phyloP scores from a whole-genome alignment of 2,888 invertebrate genomes.

The Anthophora plumipes region DNA sequence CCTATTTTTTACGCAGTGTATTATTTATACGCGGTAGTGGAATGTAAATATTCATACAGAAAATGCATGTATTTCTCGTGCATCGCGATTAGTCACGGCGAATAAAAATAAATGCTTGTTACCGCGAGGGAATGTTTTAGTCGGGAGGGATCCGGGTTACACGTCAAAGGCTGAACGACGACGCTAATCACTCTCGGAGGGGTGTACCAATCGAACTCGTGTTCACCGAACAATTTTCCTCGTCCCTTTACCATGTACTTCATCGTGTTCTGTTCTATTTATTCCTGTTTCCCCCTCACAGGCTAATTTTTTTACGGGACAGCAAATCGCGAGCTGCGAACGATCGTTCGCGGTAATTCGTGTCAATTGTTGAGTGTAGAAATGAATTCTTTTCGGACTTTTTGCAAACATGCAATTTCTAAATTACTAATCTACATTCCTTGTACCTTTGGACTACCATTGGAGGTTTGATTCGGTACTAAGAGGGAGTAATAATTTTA shows the following conservation, averaged over 20 bases:
- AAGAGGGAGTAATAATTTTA: too few species aligned
- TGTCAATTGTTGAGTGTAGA: slow-evolving; percentile 38
- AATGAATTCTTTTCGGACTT: too few species aligned
- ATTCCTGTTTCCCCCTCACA: background rate
- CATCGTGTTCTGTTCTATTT: background rate
- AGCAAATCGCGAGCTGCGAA: background rate
- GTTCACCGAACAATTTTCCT: slow-evolving; percentile 18
- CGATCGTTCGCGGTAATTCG: slow-evolving; percentile 5
- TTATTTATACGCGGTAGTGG: slow-evolving; percentile 62
- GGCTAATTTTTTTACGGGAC: slow-evolving; percentile 15
- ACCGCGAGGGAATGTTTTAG: slow-evolving; percentile 36
- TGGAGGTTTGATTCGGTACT: too few species aligned
- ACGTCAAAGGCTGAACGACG: slow-evolving; percentile 2
- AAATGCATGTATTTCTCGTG: slow-evolving; percentile 47
- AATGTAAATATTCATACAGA: slow-evolving; percentile 69
- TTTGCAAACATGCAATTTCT: too few species aligned
- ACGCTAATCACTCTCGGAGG: slow-evolving; percentile 16
- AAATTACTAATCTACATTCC: too few species aligned
- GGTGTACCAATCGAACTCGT: slow-evolving; percentile 2
- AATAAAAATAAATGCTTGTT: slow-evolving; percentile 62
- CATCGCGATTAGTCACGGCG: slow-evolving; percentile 49
- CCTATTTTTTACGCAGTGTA: slow-evolving; percentile 59
- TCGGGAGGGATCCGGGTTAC: background rate
- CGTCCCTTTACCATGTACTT: background rate
- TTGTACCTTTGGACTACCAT: too few species aligned